Percentiles rank a stretch among this genome's conserved stretches.
phyloP scores from a whole-genome alignment of 1,140 invertebrate species.

The Acromyrmex echinatior region DNA sequence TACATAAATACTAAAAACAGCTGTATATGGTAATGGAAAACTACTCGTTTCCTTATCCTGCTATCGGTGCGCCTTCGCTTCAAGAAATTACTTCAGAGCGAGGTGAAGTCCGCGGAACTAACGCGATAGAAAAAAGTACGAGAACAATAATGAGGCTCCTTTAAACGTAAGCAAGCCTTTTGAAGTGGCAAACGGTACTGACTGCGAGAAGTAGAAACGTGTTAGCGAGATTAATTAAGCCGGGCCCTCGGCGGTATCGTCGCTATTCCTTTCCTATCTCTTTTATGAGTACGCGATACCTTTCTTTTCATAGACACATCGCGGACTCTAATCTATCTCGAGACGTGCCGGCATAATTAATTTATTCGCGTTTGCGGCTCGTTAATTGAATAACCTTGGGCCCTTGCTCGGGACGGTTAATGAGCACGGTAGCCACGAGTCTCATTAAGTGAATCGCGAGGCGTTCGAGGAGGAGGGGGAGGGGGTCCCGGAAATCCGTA shows the following conservation, averaged over 20 bases:
- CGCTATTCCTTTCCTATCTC: neutral
- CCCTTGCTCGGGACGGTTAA: slow-evolving; percentile 26
- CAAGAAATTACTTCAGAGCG: slow-evolving; percentile 22
- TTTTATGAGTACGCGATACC: slow-evolving; percentile 58
- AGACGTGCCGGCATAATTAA: slow-evolving; percentile 66
- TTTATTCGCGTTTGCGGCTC: slow-evolving; percentile 62
- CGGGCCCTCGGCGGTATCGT: slow-evolving; percentile 52
- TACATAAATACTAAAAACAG: slow-evolving; percentile 26
- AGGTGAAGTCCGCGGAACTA: slow-evolving; percentile 10
- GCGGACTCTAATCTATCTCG: slow-evolving; percentile 58
- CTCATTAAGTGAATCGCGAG: slow-evolving; percentile 43
- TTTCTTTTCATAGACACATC: slow-evolving; percentile 51
- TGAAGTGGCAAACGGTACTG: slow-evolving; percentile 67
- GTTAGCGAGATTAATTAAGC: slow-evolving; percentile 74
- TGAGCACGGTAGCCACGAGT: slow-evolving; percentile 50
- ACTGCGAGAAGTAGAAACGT: slow-evolving; percentile 69
- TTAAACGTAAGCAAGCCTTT: slow-evolving; percentile 54
- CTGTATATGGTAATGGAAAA: slow-evolving; percentile 34
- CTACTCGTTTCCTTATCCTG: slow-evolving; percentile 7
- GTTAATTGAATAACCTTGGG: slow-evolving; percentile 59
- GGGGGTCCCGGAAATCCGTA: slow-evolving; percentile 28
- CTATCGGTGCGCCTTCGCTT: slow-evolving; percentile 8
- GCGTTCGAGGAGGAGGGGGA: neutral
- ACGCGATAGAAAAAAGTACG: slow-evolving; percentile 17
- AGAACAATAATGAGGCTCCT: slow-evolving; percentile 61